Base-by-base conservation (phyloP, 2,797 vertebrate species). In the Acipenser ruthenus region DNA sequence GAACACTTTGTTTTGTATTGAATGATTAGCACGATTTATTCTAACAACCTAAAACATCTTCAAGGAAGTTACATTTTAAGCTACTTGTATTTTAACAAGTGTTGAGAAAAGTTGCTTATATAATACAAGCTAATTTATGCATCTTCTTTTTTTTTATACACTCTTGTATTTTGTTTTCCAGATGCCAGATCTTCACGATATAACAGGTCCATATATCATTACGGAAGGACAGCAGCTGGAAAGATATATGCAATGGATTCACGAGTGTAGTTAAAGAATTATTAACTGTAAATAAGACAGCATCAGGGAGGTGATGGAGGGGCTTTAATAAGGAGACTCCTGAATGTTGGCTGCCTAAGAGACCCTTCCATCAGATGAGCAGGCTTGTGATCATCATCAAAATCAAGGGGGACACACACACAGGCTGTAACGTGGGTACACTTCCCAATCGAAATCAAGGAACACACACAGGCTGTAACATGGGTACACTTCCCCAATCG, bases 211-310 rank as follows among this genome's bases (percentile, higher is more conserved):
- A 61, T 68, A 49, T 75, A 73, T 58, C 69, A 73, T 60, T 62
- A 3, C 12, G 70, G 65, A 7, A 67, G 0, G 37, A 78, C 67
- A 0, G 71, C 70, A 58, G 77, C 75, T 23, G 72, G 77, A 65
- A 78, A 72, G 75, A 83, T 83, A 78, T 83, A 85, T 0, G 73
- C 82, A 2, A 47, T 83, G 68, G 80, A 82, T 49, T 85, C 84
- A 6, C 60, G 63, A 0, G 86, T 88, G 73, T 88, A 81, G 56
- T 13, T 49, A 10, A 37, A 37, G 6, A 7, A 60, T 10, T 12
- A 51, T 58, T 49, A 49, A 37, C 12, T 60, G 66, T 49, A 50
- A 6, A 18, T 18, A 55, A 63, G 62, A 11, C 10, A n/a, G 51
- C 7, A 60, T 6, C 18, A 47, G 62, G 11, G 37, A 55, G 50